Evolutionary conservation across 2,888 invertebrate species (phyloP).

Genomic region (Rhopalosiphum nymphaeae): DNA sequence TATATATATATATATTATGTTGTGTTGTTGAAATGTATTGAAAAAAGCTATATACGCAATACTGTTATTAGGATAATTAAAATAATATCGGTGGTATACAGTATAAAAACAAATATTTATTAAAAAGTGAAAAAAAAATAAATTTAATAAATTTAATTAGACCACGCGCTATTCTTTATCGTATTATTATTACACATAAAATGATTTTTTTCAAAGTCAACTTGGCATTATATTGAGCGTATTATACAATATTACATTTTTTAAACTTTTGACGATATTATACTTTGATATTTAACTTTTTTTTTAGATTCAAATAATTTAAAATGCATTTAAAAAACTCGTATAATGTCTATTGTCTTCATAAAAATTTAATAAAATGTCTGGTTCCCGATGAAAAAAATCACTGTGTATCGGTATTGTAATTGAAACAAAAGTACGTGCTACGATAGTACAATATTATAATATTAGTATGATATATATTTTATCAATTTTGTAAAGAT

Average conservation of each 20-base stretch:
- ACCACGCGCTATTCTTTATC: neutral
- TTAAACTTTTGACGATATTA: neutral
- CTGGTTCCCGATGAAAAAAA: neutral
- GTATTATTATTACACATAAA: neutral
- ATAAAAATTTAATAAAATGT: neutral
- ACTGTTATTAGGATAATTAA: neutral
- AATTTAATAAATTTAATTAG: neutral
- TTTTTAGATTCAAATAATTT: neutral
- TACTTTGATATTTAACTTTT: neutral
- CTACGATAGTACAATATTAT: neutral
- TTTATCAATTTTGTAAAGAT: neutral
- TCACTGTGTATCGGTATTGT: neutral
- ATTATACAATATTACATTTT: neutral
- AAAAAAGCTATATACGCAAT: neutral
- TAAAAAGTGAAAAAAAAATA: neutral
- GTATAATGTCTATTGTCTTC: neutral
- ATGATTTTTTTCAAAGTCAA: neutral
- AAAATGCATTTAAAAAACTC: neutral
- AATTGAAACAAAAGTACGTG: neutral
- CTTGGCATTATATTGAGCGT: neutral
- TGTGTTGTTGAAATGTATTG: neutral
- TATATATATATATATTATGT: neutral
- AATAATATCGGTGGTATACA: neutral
- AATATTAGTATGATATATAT: neutral
- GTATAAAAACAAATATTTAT: neutral